A percentile compares a stretch with the other conserved stretches of the same genome.
Conservation (phyloP, 2,797 vertebrate species). For the Syndactyla subalaris region DNA sequence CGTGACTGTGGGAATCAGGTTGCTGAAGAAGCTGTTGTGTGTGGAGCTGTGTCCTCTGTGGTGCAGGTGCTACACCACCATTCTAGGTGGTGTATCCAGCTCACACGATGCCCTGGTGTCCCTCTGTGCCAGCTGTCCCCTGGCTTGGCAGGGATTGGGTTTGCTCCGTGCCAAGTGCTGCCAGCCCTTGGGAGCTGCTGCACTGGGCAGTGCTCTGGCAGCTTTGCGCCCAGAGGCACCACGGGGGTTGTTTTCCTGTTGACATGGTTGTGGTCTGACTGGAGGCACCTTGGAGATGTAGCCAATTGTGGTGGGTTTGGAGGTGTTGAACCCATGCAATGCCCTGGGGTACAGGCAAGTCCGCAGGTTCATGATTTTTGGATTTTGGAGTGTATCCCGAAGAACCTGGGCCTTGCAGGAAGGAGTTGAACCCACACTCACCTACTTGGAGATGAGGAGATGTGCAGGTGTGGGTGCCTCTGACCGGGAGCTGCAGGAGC, state of each 20-base stretch:
- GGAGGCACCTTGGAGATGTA: background rate
- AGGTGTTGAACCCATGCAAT: background rate
- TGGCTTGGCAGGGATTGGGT: background rate
- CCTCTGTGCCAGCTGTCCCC: background rate
- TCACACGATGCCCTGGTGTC: background rate
- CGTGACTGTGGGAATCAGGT: rapidly evolving
- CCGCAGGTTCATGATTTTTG: rapidly evolving
- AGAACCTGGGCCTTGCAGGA: background rate
- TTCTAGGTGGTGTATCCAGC: background rate
- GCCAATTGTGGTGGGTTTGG: rapidly evolving
- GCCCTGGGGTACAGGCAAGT: rapidly evolving
- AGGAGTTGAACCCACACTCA: rapidly evolving
- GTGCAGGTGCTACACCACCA: background rate
- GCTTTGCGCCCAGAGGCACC: background rate
- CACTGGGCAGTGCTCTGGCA: background rate
- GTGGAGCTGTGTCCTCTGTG: background rate
- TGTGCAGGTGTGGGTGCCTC: background rate
- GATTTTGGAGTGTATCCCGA: background rate
- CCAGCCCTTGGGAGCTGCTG: background rate
- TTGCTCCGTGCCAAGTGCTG: rapidly evolving
- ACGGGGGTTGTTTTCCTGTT: background rate
- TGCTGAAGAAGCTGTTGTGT: background rate
- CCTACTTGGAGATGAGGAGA: background rate
- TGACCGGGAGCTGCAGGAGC: background rate
- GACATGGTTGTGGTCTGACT: background rate